A percentile compares a stretch with the other conserved stretches of the same genome.
phyloP scores from a whole-genome alignment of 2,888 invertebrate genomes.

The Argyresthia goedartella region DNA sequence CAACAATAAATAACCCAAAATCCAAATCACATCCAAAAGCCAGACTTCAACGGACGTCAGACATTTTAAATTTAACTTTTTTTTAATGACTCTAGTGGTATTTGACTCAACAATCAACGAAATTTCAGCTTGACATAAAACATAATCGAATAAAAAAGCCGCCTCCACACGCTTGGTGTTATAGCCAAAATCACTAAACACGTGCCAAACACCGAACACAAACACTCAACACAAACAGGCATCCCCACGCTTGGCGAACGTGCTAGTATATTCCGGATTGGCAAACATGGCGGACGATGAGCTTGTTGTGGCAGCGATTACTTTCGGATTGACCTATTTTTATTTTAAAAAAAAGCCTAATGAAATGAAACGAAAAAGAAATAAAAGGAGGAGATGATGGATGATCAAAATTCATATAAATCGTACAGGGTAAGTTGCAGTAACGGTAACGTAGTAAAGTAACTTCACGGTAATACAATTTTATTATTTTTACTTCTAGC shows the following conservation, averaged over 20 bases:
- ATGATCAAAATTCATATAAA: constrained; percentile 10
- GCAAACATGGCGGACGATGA: constrained; percentile 15
- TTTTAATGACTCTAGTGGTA: background rate
- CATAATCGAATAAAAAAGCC: background rate
- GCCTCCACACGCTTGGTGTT: too few species aligned
- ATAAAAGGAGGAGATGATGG: constrained; percentile 15
- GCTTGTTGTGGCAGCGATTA: constrained; percentile 12
- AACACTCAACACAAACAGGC: too few species aligned
- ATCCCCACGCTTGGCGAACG: too few species aligned
- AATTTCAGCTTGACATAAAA: background rate
- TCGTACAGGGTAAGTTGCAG: constrained; percentile 5
- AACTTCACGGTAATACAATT: background rate
- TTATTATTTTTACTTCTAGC: background rate
- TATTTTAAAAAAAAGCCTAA: constrained; percentile 3
- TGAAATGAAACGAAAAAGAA: background rate
- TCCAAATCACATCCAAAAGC: background rate
- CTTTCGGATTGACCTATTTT: constrained; percentile 5
- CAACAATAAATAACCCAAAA: too few species aligned
- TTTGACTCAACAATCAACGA: background rate
- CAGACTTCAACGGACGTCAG: background rate
- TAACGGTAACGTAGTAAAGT: too few species aligned
- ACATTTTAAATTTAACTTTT: background rate
- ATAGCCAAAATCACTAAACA: too few species aligned
- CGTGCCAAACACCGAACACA: too few species aligned
- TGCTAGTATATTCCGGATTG: too few species aligned